These are phyloP conservation scores for Lordiphosa clarofinis DNA, from an alignment of 1,140 invertebrate genomes.

Conservation along the genomic window DNA sequence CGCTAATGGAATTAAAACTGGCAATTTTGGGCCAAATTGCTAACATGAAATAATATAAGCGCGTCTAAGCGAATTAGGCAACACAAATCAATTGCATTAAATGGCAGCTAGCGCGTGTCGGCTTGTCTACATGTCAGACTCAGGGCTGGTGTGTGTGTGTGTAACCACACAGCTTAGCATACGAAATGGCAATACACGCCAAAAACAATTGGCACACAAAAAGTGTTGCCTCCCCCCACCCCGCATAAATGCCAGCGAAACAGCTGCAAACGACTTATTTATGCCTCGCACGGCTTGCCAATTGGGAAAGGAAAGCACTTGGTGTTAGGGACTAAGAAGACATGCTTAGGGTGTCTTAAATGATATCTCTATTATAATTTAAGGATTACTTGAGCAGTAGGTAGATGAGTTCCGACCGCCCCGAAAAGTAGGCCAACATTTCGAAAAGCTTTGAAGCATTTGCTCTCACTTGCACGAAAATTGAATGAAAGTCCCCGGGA, in stretches of 20 bases:
- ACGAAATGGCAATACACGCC: slow-evolving; percentile 41
- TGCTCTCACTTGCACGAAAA: background rate
- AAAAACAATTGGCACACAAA: slow-evolving; percentile 50
- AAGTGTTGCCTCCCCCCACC: slow-evolving; percentile 37
- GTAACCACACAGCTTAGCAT: slow-evolving; percentile 24
- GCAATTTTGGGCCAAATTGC: slow-evolving; percentile 55
- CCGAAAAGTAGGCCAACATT: background rate
- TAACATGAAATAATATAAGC: slow-evolving; percentile 45
- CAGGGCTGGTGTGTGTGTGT: slow-evolving; percentile 5
- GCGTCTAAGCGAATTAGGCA: slow-evolving; percentile 57
- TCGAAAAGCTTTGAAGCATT: slow-evolving; percentile 6
- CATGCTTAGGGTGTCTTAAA: slow-evolving; percentile 23
- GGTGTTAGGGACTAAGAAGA: background rate
- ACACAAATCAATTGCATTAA: slow-evolving; percentile 75
- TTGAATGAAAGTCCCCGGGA: no score
- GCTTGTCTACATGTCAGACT: slow-evolving; percentile 11
- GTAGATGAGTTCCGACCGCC: background rate
- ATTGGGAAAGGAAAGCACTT: slow-evolving; percentile 1
- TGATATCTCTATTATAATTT: slow-evolving; percentile 48
- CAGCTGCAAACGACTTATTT: slow-evolving; percentile 74
- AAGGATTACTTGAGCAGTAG: slow-evolving; percentile 17
- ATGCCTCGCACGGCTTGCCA: slow-evolving; percentile 36
- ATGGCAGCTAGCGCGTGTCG: slow-evolving; percentile 58
- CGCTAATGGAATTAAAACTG: slow-evolving; percentile 77
- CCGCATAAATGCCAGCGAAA: slow-evolving; percentile 57